Conservation (phyloP, 2,113 vertebrate genomes). For the Datnioides undecimradiatus region DNA sequence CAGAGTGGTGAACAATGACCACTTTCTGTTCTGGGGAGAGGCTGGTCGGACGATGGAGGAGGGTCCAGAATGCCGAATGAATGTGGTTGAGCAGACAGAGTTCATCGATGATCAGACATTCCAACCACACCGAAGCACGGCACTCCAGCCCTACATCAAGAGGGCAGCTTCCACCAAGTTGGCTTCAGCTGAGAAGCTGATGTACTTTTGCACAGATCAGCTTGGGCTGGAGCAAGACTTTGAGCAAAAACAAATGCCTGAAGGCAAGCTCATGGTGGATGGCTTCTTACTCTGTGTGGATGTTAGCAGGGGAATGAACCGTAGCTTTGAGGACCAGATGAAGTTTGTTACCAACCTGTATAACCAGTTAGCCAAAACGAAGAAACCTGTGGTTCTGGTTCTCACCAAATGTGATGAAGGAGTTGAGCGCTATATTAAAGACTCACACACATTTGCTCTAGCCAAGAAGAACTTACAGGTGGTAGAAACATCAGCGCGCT, state of each 20-base stretch:
- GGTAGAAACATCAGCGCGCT: constrained; percentile 96
- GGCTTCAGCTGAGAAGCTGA: constrained; percentile 97
- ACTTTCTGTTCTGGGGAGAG: constrained; percentile 99
- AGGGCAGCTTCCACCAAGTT: constrained; percentile 94
- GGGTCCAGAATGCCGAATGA: constrained; percentile 89
- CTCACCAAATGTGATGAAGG: constrained; percentile 98
- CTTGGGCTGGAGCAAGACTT: constrained; percentile 98
- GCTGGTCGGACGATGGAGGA: constrained; percentile 90
- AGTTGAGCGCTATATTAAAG: constrained; percentile 97
- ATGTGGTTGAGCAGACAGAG: constrained; percentile 98
- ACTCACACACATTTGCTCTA: constrained; percentile 94
- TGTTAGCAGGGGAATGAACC: constrained; percentile 97
- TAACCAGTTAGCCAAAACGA: constrained; percentile 96
- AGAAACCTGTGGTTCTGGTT: constrained; percentile 93
- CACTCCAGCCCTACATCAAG: constrained; percentile 97
- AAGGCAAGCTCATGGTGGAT: constrained; percentile 94
- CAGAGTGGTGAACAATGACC: constrained; percentile 97
- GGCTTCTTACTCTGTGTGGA: constrained; percentile 95
- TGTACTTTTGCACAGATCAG: constrained; percentile 99
- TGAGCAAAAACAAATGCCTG: constrained; percentile 99
- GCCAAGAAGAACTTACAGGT: constrained; percentile 98
- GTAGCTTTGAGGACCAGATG: constrained; percentile 97
- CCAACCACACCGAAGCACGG: constrained; percentile 96
- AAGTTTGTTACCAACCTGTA: constrained; percentile 95
- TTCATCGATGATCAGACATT: constrained; percentile 99